Evolutionary conservation across 23 tunicate species (phyloP).

Genomic region (Halocynthia roretzi): DNA sequence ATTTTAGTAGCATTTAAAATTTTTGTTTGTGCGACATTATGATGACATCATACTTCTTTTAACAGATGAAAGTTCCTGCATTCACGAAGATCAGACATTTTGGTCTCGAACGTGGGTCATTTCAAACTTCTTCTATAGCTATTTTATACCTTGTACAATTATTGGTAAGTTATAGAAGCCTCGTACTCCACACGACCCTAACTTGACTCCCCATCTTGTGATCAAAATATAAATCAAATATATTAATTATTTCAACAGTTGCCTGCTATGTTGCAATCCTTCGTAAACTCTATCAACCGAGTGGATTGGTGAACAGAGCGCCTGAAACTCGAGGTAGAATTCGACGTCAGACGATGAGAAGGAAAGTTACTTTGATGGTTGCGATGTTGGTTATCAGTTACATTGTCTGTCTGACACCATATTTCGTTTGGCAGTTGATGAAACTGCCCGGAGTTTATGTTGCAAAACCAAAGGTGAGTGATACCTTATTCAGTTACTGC

Average conservation of each 20-base stretch:
- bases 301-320: background rate
- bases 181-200: too few relatives aligned
- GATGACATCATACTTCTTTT: too few relatives aligned
- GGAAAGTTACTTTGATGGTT: conserved; percentile 41
- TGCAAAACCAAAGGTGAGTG: conserved; percentile 9
- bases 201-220: too few relatives aligned
- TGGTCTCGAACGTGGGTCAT: conserved; percentile 11
- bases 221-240: background rate
- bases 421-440: conserved; percentile 22
- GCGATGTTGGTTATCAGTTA: conserved; percentile 30
- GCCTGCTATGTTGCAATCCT: conserved; percentile 33
- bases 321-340: conserved; percentile 11
- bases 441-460: conserved; percentile 20
- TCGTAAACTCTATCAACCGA: conserved; percentile 13
- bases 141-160: conserved; percentile 27
- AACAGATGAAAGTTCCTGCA: too few relatives aligned
- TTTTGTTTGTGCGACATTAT: too few relatives aligned
- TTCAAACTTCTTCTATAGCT: conserved; percentile 29
- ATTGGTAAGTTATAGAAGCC: conserved; percentile 23
- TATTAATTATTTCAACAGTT: conserved; percentile 14
- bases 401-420: conserved; percentile 35
- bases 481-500: too few relatives aligned
- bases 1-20: too few relatives aligned
- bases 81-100: background rate
- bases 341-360: background rate